These are phyloP conservation scores for Sebastes taczanowskii DNA, from an alignment of 2,797 vertebrate species.

Conservation along the genomic window DNA sequence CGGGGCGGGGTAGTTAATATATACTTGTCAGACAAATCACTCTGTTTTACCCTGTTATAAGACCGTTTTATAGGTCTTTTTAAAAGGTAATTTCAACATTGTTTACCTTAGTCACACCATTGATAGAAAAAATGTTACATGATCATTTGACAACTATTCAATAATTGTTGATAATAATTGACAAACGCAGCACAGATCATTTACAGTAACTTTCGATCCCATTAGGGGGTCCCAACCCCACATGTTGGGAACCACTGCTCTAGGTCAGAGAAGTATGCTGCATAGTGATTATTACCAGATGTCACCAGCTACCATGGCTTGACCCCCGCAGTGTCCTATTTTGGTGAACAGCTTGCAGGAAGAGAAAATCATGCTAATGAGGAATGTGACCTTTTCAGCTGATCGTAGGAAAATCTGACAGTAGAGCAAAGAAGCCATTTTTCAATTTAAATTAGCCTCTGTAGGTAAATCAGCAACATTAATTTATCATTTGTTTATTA, in stretches of 20 bases:
- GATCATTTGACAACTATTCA: background rate
- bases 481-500: background rate
- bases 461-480: background rate
- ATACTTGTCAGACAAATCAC: background rate
- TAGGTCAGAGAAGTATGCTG: background rate
- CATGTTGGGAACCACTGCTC: background rate
- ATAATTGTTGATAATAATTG: background rate
- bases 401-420: background rate
- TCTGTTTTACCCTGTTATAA: background rate
- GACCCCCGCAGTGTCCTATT: background rate
- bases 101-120: background rate
- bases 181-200: background rate
- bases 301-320: background rate
- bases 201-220: background rate
- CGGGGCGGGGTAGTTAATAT: too few relatives aligned
- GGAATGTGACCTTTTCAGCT: background rate
- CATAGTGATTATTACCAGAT: background rate
- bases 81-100: background rate
- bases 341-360: background rate
- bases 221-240: background rate
- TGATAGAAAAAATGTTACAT: background rate
- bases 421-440: background rate
- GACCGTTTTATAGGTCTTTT: background rate
- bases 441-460: background rate
- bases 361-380: conserved; percentile 14